These are phyloP conservation scores for Chaetops frenatus DNA, from an alignment of 2,113 vertebrate species.

Conservation along the genomic window DNA sequence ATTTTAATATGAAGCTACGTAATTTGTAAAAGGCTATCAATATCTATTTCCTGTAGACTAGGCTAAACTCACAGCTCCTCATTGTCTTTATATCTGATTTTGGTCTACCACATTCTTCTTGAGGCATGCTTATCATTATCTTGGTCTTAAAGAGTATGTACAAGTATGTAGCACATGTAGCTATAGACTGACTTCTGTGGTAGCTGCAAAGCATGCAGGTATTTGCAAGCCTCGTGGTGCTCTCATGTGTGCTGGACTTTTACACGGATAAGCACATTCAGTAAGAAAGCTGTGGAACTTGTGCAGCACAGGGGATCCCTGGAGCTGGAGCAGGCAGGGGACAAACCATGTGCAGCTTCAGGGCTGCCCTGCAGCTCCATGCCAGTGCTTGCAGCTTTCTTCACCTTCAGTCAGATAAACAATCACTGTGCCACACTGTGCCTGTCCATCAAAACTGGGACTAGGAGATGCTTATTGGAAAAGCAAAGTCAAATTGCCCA, in stretches of 20 bases:
- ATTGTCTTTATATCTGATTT: background rate
- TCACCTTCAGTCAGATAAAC: background rate
- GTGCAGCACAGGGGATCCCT: background rate
- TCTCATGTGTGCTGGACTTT: background rate
- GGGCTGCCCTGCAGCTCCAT: background rate
- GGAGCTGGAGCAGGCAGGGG: background rate
- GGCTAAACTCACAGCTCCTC: background rate
- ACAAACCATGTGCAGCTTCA: background rate
- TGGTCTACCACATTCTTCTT: background rate
- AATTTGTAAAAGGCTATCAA: background rate
- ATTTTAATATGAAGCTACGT: background rate
- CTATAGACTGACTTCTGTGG: background rate
- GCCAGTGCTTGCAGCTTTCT: background rate
- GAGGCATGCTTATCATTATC: background rate
- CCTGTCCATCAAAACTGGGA: background rate
- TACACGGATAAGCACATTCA: background rate
- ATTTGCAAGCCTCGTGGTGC: background rate
- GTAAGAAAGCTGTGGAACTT: background rate
- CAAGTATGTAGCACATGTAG: background rate
- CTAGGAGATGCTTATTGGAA: background rate
- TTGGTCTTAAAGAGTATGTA: background rate
- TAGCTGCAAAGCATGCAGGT: background rate
- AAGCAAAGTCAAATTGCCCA: background rate
- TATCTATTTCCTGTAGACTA: background rate
- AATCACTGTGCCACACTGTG: background rate